These are phyloP conservation scores for Mesocentrotus franciscanus DNA, from an alignment of 53 echinoderm and acorn worm genomes.

Conservation along the genomic window DNA sequence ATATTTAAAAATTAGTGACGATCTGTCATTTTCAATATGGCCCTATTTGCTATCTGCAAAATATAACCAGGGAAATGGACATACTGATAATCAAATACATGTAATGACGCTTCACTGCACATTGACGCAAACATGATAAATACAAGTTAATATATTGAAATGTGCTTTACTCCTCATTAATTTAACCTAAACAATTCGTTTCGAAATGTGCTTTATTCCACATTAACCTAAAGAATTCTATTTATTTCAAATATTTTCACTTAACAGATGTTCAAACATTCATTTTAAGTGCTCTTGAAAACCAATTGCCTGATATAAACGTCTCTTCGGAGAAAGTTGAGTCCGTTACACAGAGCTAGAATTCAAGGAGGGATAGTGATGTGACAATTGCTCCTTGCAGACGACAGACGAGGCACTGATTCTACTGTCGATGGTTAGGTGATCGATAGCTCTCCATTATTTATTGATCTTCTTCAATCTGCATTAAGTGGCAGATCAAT, in stretches of 20 bases:
- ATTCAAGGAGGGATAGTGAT: not conserved
- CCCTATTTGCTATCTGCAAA: too few species aligned
- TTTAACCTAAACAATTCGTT: too few species aligned
- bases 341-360: not conserved
- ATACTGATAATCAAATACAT: too few species aligned
- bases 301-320: not conserved
- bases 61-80: too few species aligned
- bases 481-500: slow-evolving; percentile 53
- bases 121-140: not conserved
- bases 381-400: slow-evolving; percentile 9
- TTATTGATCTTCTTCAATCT: slow-evolving; percentile 37
- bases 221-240: not conserved
- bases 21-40: too few species aligned
- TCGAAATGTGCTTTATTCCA: too few species aligned
- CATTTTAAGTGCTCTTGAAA: not conserved
- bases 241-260: too few species aligned
- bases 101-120: too few species aligned
- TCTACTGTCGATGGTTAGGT: slow-evolving; percentile 1
- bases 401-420: not conserved
- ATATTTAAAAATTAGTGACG: too few species aligned
- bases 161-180: too few species aligned
- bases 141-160: too few species aligned
- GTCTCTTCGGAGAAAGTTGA: not conserved
- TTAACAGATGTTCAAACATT: not conserved
- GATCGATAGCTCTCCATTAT: slow-evolving; percentile 20